Evolutionary conservation across 2,797 vertebrate species (phyloP), one percentile per base, ranked within the genome.

Genomic region (Sebastes diaconus): DNA sequence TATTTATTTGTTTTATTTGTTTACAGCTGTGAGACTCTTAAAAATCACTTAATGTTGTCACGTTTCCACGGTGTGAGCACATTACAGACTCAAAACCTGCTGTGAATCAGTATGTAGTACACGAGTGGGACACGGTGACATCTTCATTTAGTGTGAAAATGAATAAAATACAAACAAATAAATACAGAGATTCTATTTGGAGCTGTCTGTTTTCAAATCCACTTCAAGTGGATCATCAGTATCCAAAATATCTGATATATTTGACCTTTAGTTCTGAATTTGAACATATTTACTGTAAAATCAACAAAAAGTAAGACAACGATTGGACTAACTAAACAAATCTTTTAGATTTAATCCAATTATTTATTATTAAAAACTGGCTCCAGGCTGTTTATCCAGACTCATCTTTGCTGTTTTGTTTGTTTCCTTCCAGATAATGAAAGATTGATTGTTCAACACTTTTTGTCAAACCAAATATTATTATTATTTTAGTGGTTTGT

Each of bases 391-490:
- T 75, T 67, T 50, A 32, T 66, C 24, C 64, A 18, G 22, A 11
- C 8, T 29, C 25, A 3, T 67, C 14, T 75, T 66, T 29, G 27
- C n/a, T 25, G 13, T n/a, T 55, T 22, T 24, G 46, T 64, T 32
- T 42, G 8, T 68, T 39, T 71, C 68, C 50, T 50, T 34, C 46
- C 36, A 39, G 22, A 55, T 46, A 42, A 39, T 12, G 42, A 77
- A 29, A 14, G 57, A 29, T 12, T 10, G 42, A 29, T 64, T 8
- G 34, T 32, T 27, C 1, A 58, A 73, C 46, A 18, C n/a, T 50
- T 58, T 57, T 42, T 30, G 72, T 66, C 27, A 52, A 78, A 83
- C 63, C 64, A 64, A 73, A 68, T 73, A 11, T 77, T 46, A 46
- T 46, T 46, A 46, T 52, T 52, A 20, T 52, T 59, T 54, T 12